A percentile compares a stretch with the other conserved stretches of the same genome.
Conservation (phyloP, 2,797 vertebrate species). For the Manis pentadactyla region DNA sequence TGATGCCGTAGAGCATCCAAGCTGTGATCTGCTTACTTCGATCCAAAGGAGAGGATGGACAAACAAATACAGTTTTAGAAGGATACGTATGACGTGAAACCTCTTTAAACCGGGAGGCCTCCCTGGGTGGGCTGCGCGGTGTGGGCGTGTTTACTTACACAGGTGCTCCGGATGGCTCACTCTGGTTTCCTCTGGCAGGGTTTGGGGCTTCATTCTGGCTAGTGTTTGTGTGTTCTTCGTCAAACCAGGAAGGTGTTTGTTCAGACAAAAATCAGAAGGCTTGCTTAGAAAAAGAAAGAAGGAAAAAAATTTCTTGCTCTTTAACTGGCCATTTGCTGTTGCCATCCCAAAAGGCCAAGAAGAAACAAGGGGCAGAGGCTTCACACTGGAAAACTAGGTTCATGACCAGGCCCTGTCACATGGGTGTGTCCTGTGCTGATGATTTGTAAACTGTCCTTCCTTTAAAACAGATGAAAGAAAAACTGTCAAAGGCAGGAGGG, state of each 20-base stretch:
- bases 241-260: conserved; percentile 73
- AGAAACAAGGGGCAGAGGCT: background rate
- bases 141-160: conserved; percentile 78
- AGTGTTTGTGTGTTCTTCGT: conserved; percentile 77
- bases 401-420: fast-evolving
- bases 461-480: conserved; percentile 27
- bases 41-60: background rate
- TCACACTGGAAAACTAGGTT: background rate
- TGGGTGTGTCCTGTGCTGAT: background rate
- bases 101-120: conserved; percentile 22
- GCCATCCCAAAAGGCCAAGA: background rate
- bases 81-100: conserved; percentile 60
- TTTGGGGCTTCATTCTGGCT: conserved; percentile 74
- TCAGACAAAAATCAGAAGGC: conserved; percentile 65
- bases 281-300: conserved; percentile 34
- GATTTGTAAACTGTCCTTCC: background rate
- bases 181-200: conserved; percentile 69
- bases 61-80: conserved; percentile 56
- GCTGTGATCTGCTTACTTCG: background rate
- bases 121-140: conserved; percentile 42
- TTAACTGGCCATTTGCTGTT: conserved; percentile 23
- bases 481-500: background rate
- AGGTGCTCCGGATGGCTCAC: conserved; percentile 75
- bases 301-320: background rate
- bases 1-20: background rate